These are phyloP conservation scores for human (Homo sapiens) DNA, from an alignment of 2,113 vertebrate genomes.

Conservation along the genomic window GRCh38 chr5:86523501-86524000, in stretches of 20 bases:
- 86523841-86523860: not conserved
- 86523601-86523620: not conserved
- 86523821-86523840: not conserved
- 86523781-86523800: not conserved
- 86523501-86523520: not conserved
- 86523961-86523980: not conserved
- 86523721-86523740: not conserved
- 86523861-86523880: not conserved
- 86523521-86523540: not conserved
- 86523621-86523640: not conserved
- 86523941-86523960: not conserved
- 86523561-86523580: not conserved
- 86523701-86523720: not conserved
- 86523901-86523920: not conserved
- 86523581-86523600: not conserved
- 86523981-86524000: not conserved
- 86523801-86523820: not conserved
- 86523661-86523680: not conserved
- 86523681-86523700: not conserved
- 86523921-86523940: not conserved
- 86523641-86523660: not conserved
- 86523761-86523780: not conserved
- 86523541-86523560: not conserved
- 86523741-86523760: not conserved
- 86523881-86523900: not conserved